Percentiles rank a stretch among this genome's conserved stretches.
These are phyloP conservation scores for Rapana venosa DNA, from an alignment of 2,888 invertebrate genomes.

Conservation along the genomic window DNA sequence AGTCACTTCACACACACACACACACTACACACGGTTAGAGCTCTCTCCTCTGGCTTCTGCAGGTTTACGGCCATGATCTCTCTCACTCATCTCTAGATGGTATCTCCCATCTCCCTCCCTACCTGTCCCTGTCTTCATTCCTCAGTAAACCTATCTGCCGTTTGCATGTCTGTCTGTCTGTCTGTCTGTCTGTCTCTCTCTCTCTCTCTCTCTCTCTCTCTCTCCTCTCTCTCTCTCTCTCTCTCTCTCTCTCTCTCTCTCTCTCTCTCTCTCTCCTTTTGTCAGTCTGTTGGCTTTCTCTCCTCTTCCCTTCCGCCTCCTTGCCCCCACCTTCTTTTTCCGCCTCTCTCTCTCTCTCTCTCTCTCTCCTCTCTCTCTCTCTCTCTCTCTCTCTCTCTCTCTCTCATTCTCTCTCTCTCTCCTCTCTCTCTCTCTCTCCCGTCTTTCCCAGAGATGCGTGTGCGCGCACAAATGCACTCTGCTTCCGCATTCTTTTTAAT, in stretches of 20 bases:
- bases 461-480: too few species aligned
- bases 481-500: too few species aligned
- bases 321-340: not conserved
- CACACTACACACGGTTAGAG: too few species aligned
- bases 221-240: not conserved
- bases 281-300: not conserved
- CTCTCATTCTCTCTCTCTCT: conserved; percentile 30
- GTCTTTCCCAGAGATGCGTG: not conserved
- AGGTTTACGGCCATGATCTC: too few species aligned
- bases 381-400: conserved; percentile 32
- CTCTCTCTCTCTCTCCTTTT: conserved; percentile 8
- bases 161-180: conserved; percentile 16
- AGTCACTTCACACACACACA: too few species aligned
- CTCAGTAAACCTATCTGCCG: too few species aligned
- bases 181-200: conserved; percentile 35
- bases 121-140: too few species aligned
- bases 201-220: conserved; percentile 28
- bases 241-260: conserved; percentile 32
- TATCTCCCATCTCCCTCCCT: not conserved
- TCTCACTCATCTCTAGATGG: not conserved
- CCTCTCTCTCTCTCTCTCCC: not conserved
- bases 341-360: not conserved
- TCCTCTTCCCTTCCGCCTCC: not conserved
- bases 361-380: not conserved
- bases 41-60: too few species aligned